Percentiles rank a stretch among this genome's conserved stretches.
Evolutionary conservation across 2,797 vertebrate species (phyloP).

Genomic region (Schizopygopsis malacanthus): DNA sequence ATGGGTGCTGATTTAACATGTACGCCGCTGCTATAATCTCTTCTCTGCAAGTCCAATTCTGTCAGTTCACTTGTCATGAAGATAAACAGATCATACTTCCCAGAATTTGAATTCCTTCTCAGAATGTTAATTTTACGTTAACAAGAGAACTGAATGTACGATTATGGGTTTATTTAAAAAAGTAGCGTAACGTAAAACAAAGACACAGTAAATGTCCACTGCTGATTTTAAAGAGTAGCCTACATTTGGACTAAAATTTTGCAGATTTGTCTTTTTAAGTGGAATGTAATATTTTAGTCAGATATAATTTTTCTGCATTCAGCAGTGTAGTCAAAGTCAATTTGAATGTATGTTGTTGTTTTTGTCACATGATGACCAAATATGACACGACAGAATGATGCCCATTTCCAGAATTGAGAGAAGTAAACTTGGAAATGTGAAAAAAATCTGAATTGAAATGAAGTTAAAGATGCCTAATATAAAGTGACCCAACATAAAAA

Average conservation of each 20-base stretch:
- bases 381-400: not conserved
- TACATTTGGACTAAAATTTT: not conserved
- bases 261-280: not conserved
- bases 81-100: not conserved
- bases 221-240: not conserved
- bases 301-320: not conserved
- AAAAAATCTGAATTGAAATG: not conserved
- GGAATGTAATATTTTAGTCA: conserved; percentile 1
- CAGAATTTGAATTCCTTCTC: not conserved
- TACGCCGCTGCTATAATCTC: conserved; percentile 26
- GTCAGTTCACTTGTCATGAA: no score
- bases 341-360: conserved; percentile 4
- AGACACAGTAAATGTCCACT: not conserved
- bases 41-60: not conserved
- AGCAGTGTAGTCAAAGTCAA: not conserved
- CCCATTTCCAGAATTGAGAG: not conserved
- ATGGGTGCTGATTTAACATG: conserved; percentile 1
- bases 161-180: not conserved
- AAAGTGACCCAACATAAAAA: not conserved
- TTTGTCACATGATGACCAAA: not conserved
- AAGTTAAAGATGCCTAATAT: not conserved
- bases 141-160: not conserved
- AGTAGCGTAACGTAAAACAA: not conserved
- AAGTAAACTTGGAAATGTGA: no score
- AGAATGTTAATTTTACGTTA: not conserved